Conservation (phyloP, 2,113 vertebrate species). For the Vidua chalybeata region DNA sequence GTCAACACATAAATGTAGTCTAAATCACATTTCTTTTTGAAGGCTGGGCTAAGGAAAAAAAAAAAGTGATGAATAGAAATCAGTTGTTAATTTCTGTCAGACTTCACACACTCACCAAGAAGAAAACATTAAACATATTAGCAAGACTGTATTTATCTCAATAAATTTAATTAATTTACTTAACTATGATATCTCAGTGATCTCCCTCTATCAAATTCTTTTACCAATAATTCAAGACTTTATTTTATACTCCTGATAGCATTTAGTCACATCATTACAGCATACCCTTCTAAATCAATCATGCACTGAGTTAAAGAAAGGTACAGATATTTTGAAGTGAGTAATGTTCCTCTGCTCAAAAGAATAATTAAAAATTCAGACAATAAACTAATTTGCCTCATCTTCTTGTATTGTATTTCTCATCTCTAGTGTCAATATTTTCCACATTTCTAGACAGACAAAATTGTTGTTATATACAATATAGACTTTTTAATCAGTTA, state of each 20-base stretch:
- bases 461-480: not conserved
- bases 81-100: not conserved
- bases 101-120: not conserved
- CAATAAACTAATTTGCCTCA: not conserved
- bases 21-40: not conserved
- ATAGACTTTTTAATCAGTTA: not conserved
- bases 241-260: not conserved
- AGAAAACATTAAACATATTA: not conserved
- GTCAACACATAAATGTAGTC: not conserved
- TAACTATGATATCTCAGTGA: not conserved
- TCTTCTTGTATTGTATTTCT: not conserved
- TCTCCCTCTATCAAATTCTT: not conserved
- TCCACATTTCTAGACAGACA: not conserved
- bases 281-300: not conserved
- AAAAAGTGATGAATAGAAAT: not conserved
- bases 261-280: not conserved
- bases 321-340: not conserved
- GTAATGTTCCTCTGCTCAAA: not conserved
- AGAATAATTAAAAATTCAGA: not conserved
- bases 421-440: not conserved
- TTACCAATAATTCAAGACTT: not conserved
- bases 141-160: not conserved
- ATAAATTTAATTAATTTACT: not conserved
- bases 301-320: not conserved
- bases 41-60: not conserved